Evolutionary conservation across 2,888 invertebrate genomes (phyloP), one percentile per base, ranked within the genome.

Genomic region (Blastobasis adustella): DNA sequence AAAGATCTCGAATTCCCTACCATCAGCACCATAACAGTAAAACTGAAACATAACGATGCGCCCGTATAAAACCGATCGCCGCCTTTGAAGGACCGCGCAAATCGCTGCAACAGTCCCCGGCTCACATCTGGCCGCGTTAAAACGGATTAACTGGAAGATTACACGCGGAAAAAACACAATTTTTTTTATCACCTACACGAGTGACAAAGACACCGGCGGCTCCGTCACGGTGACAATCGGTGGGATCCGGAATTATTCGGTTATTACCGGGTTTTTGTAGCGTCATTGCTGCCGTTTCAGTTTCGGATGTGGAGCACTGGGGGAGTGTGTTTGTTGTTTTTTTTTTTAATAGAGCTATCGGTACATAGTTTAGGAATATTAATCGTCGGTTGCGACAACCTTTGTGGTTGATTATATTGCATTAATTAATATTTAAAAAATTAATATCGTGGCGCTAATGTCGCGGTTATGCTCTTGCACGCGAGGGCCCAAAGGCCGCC

Each of bases 121-220:
- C 65, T 67, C 82, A 78, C 88, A 88, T 88, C 85, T 88, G 87
- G 82, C 75, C 72, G 80, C 79, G 83, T 80, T 87, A 84, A 86
- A 88, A 86, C 80, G 85, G 88, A 86, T 88, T 88, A 88, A 73
- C 73, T 59, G 65, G 68, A 74, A 83, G 86, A 87, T 88, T 87
- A 87, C 81, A 80, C 73, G 74, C 65, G 61, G 71, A 80, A 82
- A 82, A 75, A 69, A 58, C 65, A 65, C 63, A 60, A 61, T 59
- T 36, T 43, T 42, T 42, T 23, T 49, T 46, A 52, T 49, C 45
- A 52, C 10, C 50, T 43, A 10, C 8, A 38, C 49, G 55, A 56
- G 58, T 65, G 69, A 81, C 83, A 87, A 86, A 86, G 85, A 84
- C 80, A 82, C 87, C 85, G 87, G 63, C 78, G 64, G 70, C 63